Evolutionary conservation across 1,140 invertebrate genomes (phyloP).

Genomic region (Berghia stephanieae): DNA sequence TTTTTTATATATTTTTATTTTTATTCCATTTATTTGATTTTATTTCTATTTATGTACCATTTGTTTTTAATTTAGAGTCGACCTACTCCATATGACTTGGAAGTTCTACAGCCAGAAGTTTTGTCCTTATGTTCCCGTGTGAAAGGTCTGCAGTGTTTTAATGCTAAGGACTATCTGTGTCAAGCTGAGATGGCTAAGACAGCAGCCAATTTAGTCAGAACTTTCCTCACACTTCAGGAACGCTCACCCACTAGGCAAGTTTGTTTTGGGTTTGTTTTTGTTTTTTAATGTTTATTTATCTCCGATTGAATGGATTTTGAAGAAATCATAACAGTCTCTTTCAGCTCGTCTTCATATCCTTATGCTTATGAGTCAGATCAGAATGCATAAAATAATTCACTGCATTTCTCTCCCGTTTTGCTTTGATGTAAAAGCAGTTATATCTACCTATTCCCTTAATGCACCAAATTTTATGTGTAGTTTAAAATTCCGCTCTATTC

Average conservation of each 20-base stretch:
- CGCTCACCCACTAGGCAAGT: constrained; percentile 30
- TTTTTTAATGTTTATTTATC: neutral
- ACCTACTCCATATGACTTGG: constrained; percentile 71
- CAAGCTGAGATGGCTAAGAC: constrained; percentile 76
- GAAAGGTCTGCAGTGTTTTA: constrained; percentile 72
- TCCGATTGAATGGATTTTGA: neutral
- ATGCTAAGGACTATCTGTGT: constrained; percentile 73
- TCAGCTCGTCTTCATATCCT: neutral
- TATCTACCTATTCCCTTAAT: neutral
- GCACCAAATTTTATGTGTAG: no score
- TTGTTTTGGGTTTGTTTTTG: constrained; percentile 15
- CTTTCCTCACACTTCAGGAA: constrained; percentile 69
- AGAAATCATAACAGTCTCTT: no score
- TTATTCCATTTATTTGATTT: neutral
- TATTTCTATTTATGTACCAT: neutral
- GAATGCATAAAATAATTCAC: no score
- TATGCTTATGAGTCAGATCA: neutral
- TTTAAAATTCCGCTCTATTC: no score
- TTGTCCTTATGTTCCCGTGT: constrained; percentile 74
- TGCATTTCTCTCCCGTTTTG: no score
- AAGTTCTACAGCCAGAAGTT: constrained; percentile 74
- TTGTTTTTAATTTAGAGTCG: constrained; percentile 47
- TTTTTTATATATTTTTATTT: neutral
- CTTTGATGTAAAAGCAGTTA: neutral
- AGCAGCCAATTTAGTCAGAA: constrained; percentile 70